phyloP scores from a whole-genome alignment of 2,888 invertebrate species.

The Drosophila borborema region DNA sequence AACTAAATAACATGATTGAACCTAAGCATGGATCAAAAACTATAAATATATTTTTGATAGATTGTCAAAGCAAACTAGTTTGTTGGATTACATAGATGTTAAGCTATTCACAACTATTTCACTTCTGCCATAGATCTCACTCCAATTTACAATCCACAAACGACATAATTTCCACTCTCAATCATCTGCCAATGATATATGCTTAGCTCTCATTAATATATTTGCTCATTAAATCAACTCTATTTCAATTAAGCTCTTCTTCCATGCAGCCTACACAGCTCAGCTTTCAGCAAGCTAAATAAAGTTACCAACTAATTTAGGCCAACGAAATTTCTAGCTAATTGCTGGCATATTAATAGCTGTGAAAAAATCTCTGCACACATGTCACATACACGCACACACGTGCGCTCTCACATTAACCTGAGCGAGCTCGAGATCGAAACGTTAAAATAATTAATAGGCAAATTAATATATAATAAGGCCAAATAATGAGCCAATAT shows the following conservation, averaged over 20 bases:
- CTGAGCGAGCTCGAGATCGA: constrained; percentile 21
- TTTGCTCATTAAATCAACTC: background rate
- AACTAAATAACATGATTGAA: no score
- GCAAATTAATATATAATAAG: constrained; percentile 73
- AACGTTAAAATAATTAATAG: constrained; percentile 67
- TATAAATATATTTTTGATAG: no score
- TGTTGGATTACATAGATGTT: no score
- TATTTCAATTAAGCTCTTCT: background rate
- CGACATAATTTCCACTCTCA: background rate
- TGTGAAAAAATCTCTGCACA: constrained; percentile 20
- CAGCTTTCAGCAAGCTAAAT: background rate
- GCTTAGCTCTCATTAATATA: background rate
- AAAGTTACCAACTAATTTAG: constrained; percentile 19
- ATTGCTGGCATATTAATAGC: constrained; percentile 48
- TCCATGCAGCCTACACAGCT: background rate
- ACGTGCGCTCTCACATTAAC: constrained; percentile 17
- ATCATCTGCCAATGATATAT: background rate
- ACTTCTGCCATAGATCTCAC: no score
- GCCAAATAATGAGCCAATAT: constrained; percentile 75
- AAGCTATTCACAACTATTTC: no score
- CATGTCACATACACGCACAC: constrained; percentile 43
- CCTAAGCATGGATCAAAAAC: no score
- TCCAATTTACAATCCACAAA: no score
- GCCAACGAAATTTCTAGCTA: constrained; percentile 39
- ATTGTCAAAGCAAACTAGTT: no score